These are phyloP conservation scores for Andricus grossulariae DNA, from an alignment of 1,140 invertebrate genomes.

Conservation along the genomic window DNA sequence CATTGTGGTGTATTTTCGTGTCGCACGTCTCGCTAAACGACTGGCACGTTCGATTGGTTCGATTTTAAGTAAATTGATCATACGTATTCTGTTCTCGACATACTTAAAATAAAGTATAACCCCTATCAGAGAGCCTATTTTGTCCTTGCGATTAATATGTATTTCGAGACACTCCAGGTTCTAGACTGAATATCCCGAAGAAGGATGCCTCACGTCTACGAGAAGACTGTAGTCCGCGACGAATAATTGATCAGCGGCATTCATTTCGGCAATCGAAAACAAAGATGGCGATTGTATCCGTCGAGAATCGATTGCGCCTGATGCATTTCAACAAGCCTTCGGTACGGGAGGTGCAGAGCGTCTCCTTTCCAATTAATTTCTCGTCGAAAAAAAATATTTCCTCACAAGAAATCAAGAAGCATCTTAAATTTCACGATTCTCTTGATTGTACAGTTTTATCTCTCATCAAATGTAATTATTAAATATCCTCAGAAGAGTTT, in stretches of 20 bases:
- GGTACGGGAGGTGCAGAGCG: not conserved
- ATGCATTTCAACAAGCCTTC: constrained; percentile 56
- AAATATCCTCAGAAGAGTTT: too few species aligned
- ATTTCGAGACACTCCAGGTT: constrained; percentile 53
- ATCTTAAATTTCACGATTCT: too few species aligned
- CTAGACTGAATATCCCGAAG: constrained; percentile 44
- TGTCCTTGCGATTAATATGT: constrained; percentile 59
- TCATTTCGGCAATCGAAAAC: constrained; percentile 67
- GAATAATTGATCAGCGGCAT: constrained; percentile 70
- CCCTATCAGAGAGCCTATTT: not conserved
- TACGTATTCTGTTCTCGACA: constrained; percentile 46
- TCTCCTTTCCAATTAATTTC: not conserved
- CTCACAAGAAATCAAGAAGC: not conserved
- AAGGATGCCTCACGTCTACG: constrained; percentile 56
- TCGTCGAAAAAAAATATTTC: not conserved
- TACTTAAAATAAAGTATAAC: constrained; percentile 2
- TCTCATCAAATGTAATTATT: too few species aligned
- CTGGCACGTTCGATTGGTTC: constrained; percentile 7
- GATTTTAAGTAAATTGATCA: constrained; percentile 42
- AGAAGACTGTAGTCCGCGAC: constrained; percentile 54
- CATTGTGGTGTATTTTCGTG: not conserved
- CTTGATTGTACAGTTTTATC: too few species aligned
- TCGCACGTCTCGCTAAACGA: not conserved
- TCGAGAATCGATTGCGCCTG: constrained; percentile 52
- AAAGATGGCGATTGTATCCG: constrained; percentile 65